Base-by-base conservation (phyloP, 1,140 invertebrate species). In the Drosophila lowei region DNA sequence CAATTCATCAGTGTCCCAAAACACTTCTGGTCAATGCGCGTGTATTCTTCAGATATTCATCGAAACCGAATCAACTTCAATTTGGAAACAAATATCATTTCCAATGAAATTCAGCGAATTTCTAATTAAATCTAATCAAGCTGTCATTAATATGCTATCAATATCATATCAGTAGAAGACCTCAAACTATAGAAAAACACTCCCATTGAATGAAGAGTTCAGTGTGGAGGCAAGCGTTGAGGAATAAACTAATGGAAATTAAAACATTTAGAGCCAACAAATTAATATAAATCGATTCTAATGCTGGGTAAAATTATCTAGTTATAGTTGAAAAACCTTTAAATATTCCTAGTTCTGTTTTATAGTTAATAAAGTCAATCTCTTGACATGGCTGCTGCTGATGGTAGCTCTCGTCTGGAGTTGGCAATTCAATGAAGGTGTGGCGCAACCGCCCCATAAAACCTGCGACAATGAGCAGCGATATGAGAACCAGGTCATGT, bases 401-500 rank as follows among this genome's bases (percentile, higher is more conserved):
- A 43, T 56, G 13, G 25, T 34, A n/a, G 60, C 60, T 11, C 6
- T 68, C 0, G 16, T 68, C 18, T 68, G 66, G 66, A 68, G 50
- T 18, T 68, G 52, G 50, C 63, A 68, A 34, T 15, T 68, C 0
- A 49, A 68, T 38, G 52, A 13, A 11, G 23, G 53, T 41, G 50
- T 53, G 48, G 13, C 30, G 3, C 59, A 79, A 28, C 21, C 57
- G 4, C 21, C 21, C 15, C 72, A 77, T 21, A 47, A 65, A 43
- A 53, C 76, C 4, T 90, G 88, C 52, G 52, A 77, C 43, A 90
- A 86, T 63, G 88, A 90, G 58, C 9, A 79, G 18, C 49, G 88
- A 0, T 81, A 79, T 11, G 76, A 80, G 56, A 90, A 90, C 54
- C 79, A 86, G 48, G 56, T 58, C 16, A 88, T 83, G 65, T 90